A percentile compares a stretch with the other conserved stretches of the same genome.
These are phyloP conservation scores for Odobenus rosmarus DNA, from an alignment of 2,113 vertebrate genomes.

Conservation along the genomic window DNA sequence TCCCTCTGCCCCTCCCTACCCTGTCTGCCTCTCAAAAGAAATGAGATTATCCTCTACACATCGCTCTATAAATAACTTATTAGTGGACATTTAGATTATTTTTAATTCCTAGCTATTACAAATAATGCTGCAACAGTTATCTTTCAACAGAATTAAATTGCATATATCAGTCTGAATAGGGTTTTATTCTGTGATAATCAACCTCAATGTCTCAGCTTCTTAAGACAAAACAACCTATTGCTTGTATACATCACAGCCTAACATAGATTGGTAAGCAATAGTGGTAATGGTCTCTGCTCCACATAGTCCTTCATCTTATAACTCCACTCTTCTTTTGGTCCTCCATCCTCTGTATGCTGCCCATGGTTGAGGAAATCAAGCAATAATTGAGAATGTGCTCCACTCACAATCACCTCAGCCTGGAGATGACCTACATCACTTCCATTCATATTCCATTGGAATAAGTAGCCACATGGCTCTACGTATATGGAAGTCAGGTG, in stretches of 20 bases:
- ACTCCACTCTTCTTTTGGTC: neutral
- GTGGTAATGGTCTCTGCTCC: neutral
- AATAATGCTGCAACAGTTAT: neutral
- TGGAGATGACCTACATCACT: neutral
- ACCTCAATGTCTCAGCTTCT: neutral
- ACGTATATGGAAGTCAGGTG: neutral
- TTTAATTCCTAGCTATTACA: conserved; percentile 2
- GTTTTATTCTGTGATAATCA: neutral
- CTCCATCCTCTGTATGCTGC: neutral
- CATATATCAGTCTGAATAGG: neutral
- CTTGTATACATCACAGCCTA: neutral
- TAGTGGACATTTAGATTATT: conserved; percentile 13
- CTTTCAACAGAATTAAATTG: neutral
- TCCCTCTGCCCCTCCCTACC: neutral
- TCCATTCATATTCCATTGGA: neutral
- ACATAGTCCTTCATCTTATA: neutral
- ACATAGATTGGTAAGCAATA: neutral
- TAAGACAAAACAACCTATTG: neutral
- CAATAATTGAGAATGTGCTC: neutral
- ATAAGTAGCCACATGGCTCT: neutral
- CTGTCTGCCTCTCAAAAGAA: neutral
- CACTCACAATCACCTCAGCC: neutral
- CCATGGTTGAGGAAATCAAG: neutral
- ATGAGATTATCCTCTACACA: neutral
- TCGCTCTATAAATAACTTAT: neutral